Base-by-base conservation (phyloP, 2,113 vertebrate genomes). In the Origma solitaria region DNA sequence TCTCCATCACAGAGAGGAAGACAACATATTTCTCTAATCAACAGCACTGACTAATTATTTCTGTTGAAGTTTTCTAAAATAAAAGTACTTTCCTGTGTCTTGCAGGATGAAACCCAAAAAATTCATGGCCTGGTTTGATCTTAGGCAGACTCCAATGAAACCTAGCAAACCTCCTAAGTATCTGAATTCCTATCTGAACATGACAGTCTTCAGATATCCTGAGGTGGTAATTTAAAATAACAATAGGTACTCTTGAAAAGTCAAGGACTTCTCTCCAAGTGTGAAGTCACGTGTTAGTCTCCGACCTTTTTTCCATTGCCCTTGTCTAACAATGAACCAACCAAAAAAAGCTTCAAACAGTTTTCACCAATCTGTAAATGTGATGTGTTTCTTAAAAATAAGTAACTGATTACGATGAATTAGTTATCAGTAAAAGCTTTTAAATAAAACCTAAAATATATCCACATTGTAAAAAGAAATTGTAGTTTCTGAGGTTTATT, bases 381-480 rank as follows among this genome's bases (percentile, higher is more conserved):
- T 30, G 93, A 87, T 83, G 79, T 92, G 40, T 88, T 95, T 95
- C 96, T 85, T 94, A 92, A 93, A 96, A 96, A 80, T 94, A 95
- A 50, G 44, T 71, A 61, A 81, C 64, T 3, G 40, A 81, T 69
- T 89, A 61, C 0, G 7, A 82, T 71, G 76, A 92, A 95, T 95
- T 94, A 86, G 62, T 85, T 95, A 91, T 92, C 72, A 87, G 30
- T 79, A 86, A 94, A 95, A 93, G 62, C 54, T 96, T 97, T 96
- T 92, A 97, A 97, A 96, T 96, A 97, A 98, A 97, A 62, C 58
- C 53, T 88, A 95, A 97, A 96, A 86, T 97, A 82, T 58, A 78
- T 91, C 51, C 49, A 85, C 44, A 89, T 53, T 96, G n/a, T 95
- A 87, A 97, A 96, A 94, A 82, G 30, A 96, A 98, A 95, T 95